These are phyloP conservation scores for Halichoeres trimaculatus DNA, from an alignment of 2,113 vertebrate species.

Conservation along the genomic window DNA sequence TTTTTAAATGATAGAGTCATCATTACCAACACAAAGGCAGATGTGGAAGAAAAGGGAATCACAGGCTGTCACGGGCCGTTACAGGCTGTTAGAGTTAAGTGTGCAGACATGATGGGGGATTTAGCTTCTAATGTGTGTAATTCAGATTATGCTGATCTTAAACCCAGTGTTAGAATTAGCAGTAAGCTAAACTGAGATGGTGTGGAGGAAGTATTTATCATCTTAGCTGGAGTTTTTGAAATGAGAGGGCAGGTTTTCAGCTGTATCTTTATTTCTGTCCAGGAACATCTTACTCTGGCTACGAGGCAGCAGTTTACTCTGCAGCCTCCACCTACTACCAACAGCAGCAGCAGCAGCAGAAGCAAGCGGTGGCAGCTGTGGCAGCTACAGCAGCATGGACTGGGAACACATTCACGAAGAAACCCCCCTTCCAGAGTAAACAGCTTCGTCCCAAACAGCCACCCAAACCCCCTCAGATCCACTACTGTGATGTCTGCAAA, in stretches of 20 bases:
- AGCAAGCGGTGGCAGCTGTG: slow-evolving; percentile 90
- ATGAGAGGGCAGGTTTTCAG: background rate
- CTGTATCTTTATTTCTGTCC: background rate
- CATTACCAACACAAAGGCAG: no score
- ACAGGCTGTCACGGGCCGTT: no score
- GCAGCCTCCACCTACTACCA: slow-evolving; percentile 97
- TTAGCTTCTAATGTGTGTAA: no score
- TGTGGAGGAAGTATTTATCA: background rate
- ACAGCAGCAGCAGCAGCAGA: slow-evolving; percentile 91
- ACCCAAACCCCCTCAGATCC: slow-evolving; percentile 98
- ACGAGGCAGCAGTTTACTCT: slow-evolving; percentile 98
- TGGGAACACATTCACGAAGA: slow-evolving; percentile 96
- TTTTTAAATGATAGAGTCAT: no score
- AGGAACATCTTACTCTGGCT: slow-evolving; percentile 98
- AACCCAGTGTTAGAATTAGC: background rate
- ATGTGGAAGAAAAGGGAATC: no score
- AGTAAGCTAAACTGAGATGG: no score
- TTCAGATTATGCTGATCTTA: no score
- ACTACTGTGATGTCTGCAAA: slow-evolving; percentile 99
- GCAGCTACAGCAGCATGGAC: slow-evolving; percentile 96
- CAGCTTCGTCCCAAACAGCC: slow-evolving; percentile 96
- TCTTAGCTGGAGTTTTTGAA: background rate
- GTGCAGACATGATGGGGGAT: no score
- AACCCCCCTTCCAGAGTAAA: slow-evolving; percentile 96
- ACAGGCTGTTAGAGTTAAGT: no score